Conservation (phyloP, 2,888 invertebrate species). For the Tribolium freemani region DNA sequence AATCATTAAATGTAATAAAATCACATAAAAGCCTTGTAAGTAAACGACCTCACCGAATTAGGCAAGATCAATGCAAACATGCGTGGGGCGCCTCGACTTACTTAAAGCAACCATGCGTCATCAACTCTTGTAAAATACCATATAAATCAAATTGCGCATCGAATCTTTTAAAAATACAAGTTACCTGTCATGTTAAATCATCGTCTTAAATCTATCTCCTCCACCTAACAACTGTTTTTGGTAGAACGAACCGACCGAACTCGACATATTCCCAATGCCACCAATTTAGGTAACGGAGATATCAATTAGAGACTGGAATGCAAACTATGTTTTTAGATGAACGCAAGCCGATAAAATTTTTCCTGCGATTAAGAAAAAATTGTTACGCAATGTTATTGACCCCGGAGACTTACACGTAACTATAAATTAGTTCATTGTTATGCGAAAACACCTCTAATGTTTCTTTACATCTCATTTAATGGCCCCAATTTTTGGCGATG, state of each 20-base stretch:
- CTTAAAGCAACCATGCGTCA: constrained; percentile 48
- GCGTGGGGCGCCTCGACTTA: constrained; percentile 49
- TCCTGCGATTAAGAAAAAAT: not conserved
- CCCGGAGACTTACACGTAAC: not conserved
- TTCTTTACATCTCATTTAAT: not conserved
- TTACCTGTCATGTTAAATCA: constrained; percentile 22
- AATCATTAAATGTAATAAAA: constrained; percentile 13
- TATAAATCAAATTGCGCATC: constrained; percentile 41
- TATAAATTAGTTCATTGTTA: not conserved
- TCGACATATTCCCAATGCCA: not conserved
- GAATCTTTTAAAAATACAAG: constrained; percentile 4
- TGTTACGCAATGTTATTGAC: constrained; percentile 18
- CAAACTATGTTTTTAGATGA: constrained; percentile 2
- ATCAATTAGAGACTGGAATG: constrained; percentile 23
- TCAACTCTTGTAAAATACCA: constrained; percentile 35
- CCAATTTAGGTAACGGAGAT: constrained; percentile 33
- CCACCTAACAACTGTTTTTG: constrained; percentile 2
- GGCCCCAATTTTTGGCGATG: not conserved
- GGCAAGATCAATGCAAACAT: constrained; percentile 53
- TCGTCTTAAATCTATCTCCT: not conserved
- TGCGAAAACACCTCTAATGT: not conserved
- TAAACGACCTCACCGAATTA: constrained; percentile 55
- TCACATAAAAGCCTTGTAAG: constrained; percentile 49
- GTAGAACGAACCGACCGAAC: not conserved
- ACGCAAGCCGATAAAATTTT: not conserved